Conservation (phyloP, 2,888 invertebrate species). For the Atherix ibis region DNA sequence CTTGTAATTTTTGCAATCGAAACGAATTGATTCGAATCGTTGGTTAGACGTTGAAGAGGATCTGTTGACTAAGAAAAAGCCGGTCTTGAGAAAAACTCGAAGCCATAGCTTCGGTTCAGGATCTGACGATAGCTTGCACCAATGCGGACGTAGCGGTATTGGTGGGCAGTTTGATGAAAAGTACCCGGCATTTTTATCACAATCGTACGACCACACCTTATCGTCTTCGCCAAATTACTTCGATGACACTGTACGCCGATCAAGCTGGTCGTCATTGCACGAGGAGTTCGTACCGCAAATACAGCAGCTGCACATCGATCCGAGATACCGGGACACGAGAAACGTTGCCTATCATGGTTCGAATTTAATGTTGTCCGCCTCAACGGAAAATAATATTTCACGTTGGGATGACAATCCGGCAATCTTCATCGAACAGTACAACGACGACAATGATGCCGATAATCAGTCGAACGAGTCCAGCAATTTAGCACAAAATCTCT, state of each 20-base stretch:
- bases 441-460: conserved; percentile 12
- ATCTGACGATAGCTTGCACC: conserved; percentile 32
- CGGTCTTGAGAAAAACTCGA: too few relatives aligned
- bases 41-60: too few relatives aligned
- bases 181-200: too few relatives aligned
- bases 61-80: too few relatives aligned
- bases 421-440: conserved; percentile 30
- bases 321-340: conserved; percentile 30
- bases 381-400: conserved; percentile 15
- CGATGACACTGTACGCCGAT: too few relatives aligned
- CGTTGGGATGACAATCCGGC: conserved; percentile 22
- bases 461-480: conserved; percentile 22
- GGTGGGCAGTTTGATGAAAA: too few relatives aligned
- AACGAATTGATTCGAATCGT: too few relatives aligned
- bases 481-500: conserved; percentile 16
- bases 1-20: too few relatives aligned
- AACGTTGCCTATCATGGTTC: conserved; percentile 28
- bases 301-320: conserved; percentile 30
- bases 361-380: conserved; percentile 19
- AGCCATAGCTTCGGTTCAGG: conserved; percentile 22
- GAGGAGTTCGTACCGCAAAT: conserved; percentile 27
- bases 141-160: too few relatives aligned
- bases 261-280: conserved; percentile 28
- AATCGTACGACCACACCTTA: too few relatives aligned
- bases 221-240: too few relatives aligned